Conservation (phyloP, 2,888 invertebrate genomes). For the Chloromyia formosa region DNA sequence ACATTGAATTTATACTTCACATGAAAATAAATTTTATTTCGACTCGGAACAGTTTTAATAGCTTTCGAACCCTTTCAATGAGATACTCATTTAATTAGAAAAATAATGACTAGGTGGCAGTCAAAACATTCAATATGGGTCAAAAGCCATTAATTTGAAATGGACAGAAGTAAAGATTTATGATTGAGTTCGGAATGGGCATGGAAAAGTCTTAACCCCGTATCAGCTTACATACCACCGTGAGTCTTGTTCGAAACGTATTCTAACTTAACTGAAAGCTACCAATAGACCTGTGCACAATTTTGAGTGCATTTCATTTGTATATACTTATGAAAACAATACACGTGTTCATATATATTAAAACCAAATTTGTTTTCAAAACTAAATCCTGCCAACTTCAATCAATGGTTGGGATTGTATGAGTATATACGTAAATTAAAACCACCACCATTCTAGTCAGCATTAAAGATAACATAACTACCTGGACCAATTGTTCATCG, state of each 20-base stretch:
- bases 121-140: conserved; percentile 29
- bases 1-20: too few relatives aligned
- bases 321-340: conserved; percentile 1
- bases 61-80: background rate
- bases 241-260: too few relatives aligned
- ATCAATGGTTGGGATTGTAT: background rate
- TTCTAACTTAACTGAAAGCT: background rate
- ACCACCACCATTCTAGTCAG: conserved; percentile 30
- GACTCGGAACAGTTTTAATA: background rate
- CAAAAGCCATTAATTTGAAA: conserved; percentile 33
- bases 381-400: conserved; percentile 9
- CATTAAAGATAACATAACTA: conserved; percentile 47
- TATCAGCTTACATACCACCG: background rate
- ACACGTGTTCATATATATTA: background rate
- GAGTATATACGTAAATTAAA: conserved; percentile 7
- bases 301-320: too few relatives aligned
- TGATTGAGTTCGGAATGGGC: conserved; percentile 23
- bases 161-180: conserved; percentile 33
- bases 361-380: conserved; percentile 18
- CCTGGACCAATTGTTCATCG: conserved; percentile 50
- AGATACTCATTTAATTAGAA: conserved; percentile 4
- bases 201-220: background rate
- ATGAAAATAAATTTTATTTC: too few relatives aligned
- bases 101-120: conserved; percentile 11
- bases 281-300: too few relatives aligned